Evolutionary conservation across 2,797 vertebrate species (phyloP), one percentile per base, ranked within the genome.

Genomic region (Coregonus ussuriensis): DNA sequence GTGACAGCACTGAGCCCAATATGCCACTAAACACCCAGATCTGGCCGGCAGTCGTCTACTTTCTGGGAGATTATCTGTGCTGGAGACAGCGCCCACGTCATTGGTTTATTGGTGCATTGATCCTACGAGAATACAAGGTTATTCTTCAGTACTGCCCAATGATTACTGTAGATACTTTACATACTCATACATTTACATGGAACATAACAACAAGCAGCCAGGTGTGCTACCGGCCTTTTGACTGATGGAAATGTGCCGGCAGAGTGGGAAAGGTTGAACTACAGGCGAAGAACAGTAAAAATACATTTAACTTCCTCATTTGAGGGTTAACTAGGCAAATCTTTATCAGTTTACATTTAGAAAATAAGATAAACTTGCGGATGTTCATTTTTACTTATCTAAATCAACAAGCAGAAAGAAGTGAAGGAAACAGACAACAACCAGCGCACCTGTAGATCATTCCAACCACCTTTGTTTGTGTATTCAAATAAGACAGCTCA

Each of bases 241-340:
- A 73, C 74, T 84, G 41, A 75, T 76, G 56, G 82, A 83, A 87
- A 82, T 4, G 62, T 53, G 9, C 14, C 11, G 16, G 13, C 14
- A 41, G 35, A 4, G 52, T 68, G 5, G 18, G 35, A 78, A 68
- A 11, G 41, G 16, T 21, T 18, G 41, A 71, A 73, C 33, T 35
- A 35, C 16, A 37, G 54, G 6, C 3, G 70, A n/a, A 13, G 15
- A 83, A 78, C 78, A 31, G 54, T 35, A 1, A 73, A 59, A 9
- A 14, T 6, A 5, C 0, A 59, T 59, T 2, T 7, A 1, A 78
- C 15, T 68, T 77, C 72, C 73, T 59, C 56, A 71, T 81, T 82
- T 65, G 66, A 66, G 1, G 21, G 59, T 71, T 33, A 74, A 81
- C 77, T 77, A 74, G 53, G 82, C 75, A 88, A 88, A 89, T 85